Percentiles rank a stretch among this genome's conserved stretches.
phyloP scores from a whole-genome alignment of 2,888 invertebrate species.

The Lepas anatifera region DNA sequence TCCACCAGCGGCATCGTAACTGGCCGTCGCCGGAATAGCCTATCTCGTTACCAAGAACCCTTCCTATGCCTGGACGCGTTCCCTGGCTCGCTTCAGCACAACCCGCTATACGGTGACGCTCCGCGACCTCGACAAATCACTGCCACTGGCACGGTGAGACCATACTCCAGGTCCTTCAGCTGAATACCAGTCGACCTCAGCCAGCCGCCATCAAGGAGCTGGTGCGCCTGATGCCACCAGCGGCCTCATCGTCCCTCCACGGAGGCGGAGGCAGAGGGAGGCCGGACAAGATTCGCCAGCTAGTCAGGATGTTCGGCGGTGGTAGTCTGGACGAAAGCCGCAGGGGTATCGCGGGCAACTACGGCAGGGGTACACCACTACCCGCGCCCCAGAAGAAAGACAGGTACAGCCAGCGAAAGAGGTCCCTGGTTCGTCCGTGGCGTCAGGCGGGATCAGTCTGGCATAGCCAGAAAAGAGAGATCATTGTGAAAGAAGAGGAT shows the following conservation, averaged over 20 bases:
- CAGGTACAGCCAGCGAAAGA: too few species aligned
- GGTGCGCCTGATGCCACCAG: neutral
- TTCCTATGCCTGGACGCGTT: constrained; percentile 44
- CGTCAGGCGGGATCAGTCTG: too few species aligned
- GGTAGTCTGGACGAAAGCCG: neutral
- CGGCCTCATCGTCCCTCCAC: neutral
- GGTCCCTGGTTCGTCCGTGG: too few species aligned
- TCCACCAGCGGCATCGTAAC: constrained; percentile 72
- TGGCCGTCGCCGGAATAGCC: constrained; percentile 77
- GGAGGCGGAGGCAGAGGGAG: too few species aligned
- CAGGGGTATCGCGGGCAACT: neutral
- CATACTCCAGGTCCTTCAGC: constrained; percentile 45
- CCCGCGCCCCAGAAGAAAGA: neutral
- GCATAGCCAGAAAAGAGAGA: too few species aligned
- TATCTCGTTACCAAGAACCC: constrained; percentile 67
- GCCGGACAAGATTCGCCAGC: neutral
- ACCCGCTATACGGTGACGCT: neutral
- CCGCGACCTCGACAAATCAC: constrained; percentile 35
- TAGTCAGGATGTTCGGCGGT: neutral
- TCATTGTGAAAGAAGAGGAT: too few species aligned
- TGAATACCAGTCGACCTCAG: neutral
- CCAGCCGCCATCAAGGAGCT: neutral
- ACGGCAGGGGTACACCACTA: neutral
- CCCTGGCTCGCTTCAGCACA: neutral
- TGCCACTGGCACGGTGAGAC: constrained; percentile 57